phyloP scores from a whole-genome alignment of 2,113 vertebrate genomes.

The Myiozetetes cayanensis region DNA sequence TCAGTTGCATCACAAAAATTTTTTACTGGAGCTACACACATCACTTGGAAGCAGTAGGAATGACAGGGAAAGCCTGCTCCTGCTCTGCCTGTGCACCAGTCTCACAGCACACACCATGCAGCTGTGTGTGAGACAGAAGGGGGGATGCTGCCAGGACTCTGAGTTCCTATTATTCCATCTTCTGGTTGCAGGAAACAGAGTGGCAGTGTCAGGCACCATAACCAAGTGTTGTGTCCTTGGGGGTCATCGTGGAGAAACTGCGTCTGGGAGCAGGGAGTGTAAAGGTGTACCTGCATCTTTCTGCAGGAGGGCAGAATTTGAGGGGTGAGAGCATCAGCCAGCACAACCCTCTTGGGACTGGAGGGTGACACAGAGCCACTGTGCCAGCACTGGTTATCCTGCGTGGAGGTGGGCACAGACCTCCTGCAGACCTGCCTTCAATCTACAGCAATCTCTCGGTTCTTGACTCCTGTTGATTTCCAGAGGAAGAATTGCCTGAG shows the following conservation, averaged over 20 bases:
- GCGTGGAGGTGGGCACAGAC: neutral
- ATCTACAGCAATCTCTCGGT: neutral
- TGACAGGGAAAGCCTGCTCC: neutral
- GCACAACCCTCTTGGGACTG: neutral
- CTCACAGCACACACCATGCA: neutral
- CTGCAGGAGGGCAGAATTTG: neutral
- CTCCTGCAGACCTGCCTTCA: neutral
- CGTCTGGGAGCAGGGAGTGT: neutral
- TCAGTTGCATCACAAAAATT: neutral
- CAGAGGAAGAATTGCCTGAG: neutral
- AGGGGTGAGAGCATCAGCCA: neutral
- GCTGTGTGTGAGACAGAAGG: neutral
- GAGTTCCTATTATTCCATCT: neutral
- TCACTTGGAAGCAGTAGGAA: neutral
- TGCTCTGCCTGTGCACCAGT: neutral
- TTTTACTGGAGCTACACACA: neutral
- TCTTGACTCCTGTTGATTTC: neutral
- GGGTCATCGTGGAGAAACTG: neutral
- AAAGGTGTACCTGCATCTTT: neutral
- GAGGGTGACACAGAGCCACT: neutral
- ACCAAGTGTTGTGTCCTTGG: neutral
- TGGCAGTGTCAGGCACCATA: neutral
- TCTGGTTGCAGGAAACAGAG: neutral
- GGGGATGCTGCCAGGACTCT: neutral
- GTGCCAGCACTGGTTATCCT: neutral